Conservation (phyloP, 2,888 invertebrate genomes). For the Teinopalpus imperialis region DNA sequence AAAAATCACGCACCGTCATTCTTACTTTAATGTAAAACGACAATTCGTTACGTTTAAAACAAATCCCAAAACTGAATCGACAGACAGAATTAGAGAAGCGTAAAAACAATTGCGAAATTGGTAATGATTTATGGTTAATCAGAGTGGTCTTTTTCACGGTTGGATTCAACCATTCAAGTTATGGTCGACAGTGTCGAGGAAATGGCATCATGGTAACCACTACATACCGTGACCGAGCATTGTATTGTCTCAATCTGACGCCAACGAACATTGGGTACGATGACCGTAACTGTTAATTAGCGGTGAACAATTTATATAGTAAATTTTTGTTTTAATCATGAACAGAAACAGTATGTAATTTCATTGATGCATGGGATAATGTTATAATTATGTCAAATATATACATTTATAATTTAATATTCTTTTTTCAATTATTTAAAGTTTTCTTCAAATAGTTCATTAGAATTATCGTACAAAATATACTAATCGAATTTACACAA, state of each 20-base stretch:
- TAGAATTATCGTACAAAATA: too few species aligned
- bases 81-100: conserved; percentile 62
- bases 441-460: too few species aligned
- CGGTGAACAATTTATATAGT: conserved; percentile 34
- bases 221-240: conserved; percentile 54
- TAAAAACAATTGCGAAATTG: conserved; percentile 75
- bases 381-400: too few species aligned
- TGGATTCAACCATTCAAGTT: conserved; percentile 54
- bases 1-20: too few species aligned
- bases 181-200: conserved; percentile 54
- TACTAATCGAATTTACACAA: too few species aligned
- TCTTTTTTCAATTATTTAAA: too few species aligned
- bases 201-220: conserved; percentile 55
- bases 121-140: conserved; percentile 60
- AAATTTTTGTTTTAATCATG: conserved; percentile 15
- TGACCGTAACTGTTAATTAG: conserved; percentile 73
- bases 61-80: conserved; percentile 39
- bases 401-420: too few species aligned
- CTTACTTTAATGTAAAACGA: too few species aligned
- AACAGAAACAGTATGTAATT: neutral
- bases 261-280: conserved; percentile 69
- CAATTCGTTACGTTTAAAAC: conserved; percentile 12
- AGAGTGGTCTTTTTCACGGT: conserved; percentile 57
- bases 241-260: conserved; percentile 76
- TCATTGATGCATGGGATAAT: neutral